Evolutionary conservation across 2,113 vertebrate species (phyloP).

Genomic region (Chaenocephalus aceratus): DNA sequence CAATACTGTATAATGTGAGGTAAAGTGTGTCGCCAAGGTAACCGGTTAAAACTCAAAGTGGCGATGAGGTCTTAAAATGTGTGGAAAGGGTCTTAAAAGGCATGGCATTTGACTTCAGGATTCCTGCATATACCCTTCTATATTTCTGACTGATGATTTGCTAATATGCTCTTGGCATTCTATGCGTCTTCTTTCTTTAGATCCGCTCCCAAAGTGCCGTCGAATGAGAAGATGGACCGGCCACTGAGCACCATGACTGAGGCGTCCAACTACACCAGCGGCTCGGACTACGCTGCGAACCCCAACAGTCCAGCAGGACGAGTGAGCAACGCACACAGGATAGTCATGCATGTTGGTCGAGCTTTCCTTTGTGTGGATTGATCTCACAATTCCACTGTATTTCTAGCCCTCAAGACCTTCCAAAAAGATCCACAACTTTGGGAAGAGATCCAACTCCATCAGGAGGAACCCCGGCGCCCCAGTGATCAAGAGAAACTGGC

Average conservation of each 20-base stretch:
- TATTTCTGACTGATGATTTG: constrained; percentile 37
- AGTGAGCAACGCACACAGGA: constrained; percentile 80
- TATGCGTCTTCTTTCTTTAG: constrained; percentile 78
- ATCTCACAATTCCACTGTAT: constrained; percentile 12
- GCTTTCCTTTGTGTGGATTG: neutral
- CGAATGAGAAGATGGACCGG: constrained; percentile 93
- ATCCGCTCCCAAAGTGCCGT: constrained; percentile 88
- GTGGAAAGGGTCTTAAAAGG: too few species aligned
- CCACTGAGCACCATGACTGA: constrained; percentile 92
- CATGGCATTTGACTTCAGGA: too few species aligned
- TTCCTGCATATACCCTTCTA: too few species aligned
- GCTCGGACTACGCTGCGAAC: constrained; percentile 87
- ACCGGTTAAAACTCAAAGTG: too few species aligned
- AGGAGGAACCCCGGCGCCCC: constrained; percentile 95
- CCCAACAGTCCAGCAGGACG: constrained; percentile 90
- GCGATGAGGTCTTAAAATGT: too few species aligned
- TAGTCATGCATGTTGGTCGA: neutral
- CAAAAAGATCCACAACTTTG: constrained; percentile 98
- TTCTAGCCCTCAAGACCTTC: constrained; percentile 92
- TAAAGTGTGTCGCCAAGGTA: too few species aligned
- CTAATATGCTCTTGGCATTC: constrained; percentile 26
- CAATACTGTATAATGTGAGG: too few species aligned
- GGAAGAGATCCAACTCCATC: constrained; percentile 98
- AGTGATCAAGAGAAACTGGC: constrained; percentile 93
- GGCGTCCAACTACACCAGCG: constrained; percentile 90